A percentile compares a stretch with the other conserved stretches of the same genome.
These are phyloP conservation scores for Tricholaema leucomelas DNA, from an alignment of 2,113 vertebrate species.

Conservation along the genomic window DNA sequence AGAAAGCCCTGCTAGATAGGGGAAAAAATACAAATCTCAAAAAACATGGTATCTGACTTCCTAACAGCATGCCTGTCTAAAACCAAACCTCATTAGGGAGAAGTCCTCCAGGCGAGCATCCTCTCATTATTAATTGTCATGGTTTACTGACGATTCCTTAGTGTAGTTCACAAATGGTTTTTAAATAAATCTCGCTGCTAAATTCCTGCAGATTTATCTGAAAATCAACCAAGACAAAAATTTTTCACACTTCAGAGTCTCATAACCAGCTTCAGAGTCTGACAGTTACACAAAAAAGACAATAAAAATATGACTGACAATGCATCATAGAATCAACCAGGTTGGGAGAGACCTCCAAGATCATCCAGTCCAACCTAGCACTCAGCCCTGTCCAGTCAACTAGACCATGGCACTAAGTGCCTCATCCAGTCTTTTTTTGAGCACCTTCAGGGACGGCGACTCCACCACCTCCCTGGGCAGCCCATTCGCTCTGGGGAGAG, in stretches of 20 bases:
- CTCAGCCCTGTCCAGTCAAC: too few relatives aligned
- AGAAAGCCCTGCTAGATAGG: not conserved
- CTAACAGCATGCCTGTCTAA: constrained; percentile 1
- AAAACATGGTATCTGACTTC: constrained; percentile 12
- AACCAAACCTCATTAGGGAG: constrained; percentile 38
- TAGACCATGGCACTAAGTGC: too few relatives aligned
- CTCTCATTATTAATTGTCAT: constrained; percentile 53
- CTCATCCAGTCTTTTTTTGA: too few relatives aligned
- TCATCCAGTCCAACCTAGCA: too few relatives aligned
- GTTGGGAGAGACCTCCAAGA: too few relatives aligned
- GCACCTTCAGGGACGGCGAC: too few relatives aligned
- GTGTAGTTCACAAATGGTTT: constrained; percentile 10
- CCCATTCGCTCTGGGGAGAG: too few relatives aligned
- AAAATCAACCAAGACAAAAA: constrained; percentile 11
- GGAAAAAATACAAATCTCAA: not conserved
- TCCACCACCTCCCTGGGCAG: too few relatives aligned
- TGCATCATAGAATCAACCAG: too few relatives aligned
- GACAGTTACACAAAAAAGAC: not conserved
- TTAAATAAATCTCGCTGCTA: constrained; percentile 24
- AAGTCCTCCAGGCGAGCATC: constrained; percentile 42
- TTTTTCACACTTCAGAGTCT: not conserved
- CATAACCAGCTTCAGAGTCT: constrained; percentile 20
- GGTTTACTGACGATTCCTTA: constrained; percentile 42
- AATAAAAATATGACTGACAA: not conserved
- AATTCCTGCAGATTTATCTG: constrained; percentile 6